These are phyloP conservation scores for Danio tinwini DNA, from an alignment of 2,797 vertebrate species.

Conservation along the genomic window DNA sequence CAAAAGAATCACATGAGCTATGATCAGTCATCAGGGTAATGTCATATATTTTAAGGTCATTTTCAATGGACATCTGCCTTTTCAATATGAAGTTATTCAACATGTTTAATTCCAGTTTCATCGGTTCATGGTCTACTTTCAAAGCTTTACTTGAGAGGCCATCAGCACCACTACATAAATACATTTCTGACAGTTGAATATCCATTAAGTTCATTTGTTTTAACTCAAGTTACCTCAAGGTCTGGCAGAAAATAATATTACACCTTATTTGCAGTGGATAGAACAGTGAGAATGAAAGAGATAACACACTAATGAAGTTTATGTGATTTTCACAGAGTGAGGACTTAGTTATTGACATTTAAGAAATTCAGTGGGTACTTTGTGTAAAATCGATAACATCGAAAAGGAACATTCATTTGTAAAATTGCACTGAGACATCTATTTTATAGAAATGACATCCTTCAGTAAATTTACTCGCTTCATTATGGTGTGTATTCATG, in stretches of 20 bases:
- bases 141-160: background rate
- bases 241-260: background rate
- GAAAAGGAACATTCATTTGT: too few species aligned
- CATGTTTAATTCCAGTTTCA: slow-evolving; percentile 15
- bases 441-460: too few species aligned
- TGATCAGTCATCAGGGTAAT: background rate
- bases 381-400: too few species aligned
- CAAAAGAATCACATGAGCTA: background rate
- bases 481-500: too few species aligned
- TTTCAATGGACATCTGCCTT: background rate
- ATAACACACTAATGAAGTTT: background rate
- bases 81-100: background rate
- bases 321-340: too few species aligned
- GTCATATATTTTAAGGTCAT: background rate
- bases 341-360: too few species aligned
- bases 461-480: too few species aligned
- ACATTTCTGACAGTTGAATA: background rate
- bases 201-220: background rate
- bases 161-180: background rate
- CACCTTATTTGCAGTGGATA: background rate
- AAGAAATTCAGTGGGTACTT: too few species aligned
- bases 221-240: background rate
- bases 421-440: too few species aligned
- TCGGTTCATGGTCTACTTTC: slow-evolving; percentile 13
- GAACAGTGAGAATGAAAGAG: background rate